These are phyloP conservation scores for Morone saxatilis DNA, from an alignment of 2,113 vertebrate species.

Conservation along the genomic window DNA sequence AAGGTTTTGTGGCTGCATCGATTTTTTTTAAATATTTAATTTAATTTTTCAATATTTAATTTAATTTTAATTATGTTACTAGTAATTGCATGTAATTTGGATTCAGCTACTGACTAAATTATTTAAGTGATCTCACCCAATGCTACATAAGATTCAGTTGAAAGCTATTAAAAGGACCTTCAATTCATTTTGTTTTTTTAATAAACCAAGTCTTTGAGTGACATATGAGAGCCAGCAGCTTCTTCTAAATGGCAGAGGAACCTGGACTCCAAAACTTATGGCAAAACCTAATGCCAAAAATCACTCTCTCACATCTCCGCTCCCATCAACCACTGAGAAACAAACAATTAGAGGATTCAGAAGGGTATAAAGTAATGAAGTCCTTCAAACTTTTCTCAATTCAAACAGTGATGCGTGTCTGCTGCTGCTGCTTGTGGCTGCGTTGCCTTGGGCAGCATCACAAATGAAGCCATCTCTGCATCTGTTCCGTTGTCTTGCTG, in stretches of 20 bases:
- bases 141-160: background rate
- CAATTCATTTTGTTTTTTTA: background rate
- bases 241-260: no score
- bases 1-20: no score
- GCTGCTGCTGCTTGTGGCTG: slow-evolving; percentile 22
- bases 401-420: slow-evolving; percentile 9
- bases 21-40: no score
- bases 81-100: no score
- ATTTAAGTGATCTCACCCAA: no score
- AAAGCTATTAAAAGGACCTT: background rate
- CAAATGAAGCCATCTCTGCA: slow-evolving; percentile 51
- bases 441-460: slow-evolving; percentile 40
- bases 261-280: background rate
- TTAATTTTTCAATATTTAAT: no score
- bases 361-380: slow-evolving; percentile 23
- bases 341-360: slow-evolving; percentile 38
- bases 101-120: no score
- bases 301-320: background rate
- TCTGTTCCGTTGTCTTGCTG: slow-evolving; percentile 39
- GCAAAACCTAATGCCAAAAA: background rate
- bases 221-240: no score
- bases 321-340: background rate
- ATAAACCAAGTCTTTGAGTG: no score
- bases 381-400: slow-evolving; percentile 36
- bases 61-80: no score